Conservation (phyloP, 2,888 invertebrate species). For the Melanotus villosus region DNA sequence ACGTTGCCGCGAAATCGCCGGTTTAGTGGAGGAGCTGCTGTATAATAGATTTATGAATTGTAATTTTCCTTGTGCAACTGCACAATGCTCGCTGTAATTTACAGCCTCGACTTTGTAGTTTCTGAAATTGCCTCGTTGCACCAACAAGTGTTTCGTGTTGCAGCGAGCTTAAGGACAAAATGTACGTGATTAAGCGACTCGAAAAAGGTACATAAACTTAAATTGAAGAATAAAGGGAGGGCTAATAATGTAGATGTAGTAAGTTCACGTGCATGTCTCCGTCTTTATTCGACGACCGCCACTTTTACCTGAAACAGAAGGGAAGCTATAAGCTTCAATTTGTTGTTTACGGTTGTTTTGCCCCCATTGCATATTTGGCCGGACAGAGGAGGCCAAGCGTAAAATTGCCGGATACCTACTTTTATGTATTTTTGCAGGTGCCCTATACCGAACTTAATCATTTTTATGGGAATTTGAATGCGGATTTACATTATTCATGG, state of each 20-base stretch:
- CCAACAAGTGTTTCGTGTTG: constrained; percentile 47
- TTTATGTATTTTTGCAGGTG: constrained; percentile 49
- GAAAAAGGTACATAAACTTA: constrained; percentile 46
- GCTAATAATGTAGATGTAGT: constrained; percentile 35
- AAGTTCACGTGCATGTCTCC: constrained; percentile 16
- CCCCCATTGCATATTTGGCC: constrained; percentile 50
- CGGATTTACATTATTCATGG: constrained; percentile 55
- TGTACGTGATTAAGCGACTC: constrained; percentile 37
- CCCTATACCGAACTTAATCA: constrained; percentile 51
- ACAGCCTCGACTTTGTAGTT: constrained; percentile 37
- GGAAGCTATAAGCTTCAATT: constrained; percentile 36
- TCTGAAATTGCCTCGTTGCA: constrained; percentile 44
- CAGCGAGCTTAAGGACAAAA: constrained; percentile 21
- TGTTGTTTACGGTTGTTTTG: constrained; percentile 42
- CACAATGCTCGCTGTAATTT: constrained; percentile 42
- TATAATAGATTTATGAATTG: constrained; percentile 43
- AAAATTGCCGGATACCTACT: constrained; percentile 55
- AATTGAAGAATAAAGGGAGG: constrained; percentile 48
- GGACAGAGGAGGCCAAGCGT: constrained; percentile 56
- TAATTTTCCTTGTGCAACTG: constrained; percentile 45
- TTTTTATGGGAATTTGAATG: constrained; percentile 54
- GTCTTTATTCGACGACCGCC: not conserved
- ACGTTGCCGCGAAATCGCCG: not conserved
- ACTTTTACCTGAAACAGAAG: constrained; percentile 28
- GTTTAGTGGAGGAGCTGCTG: constrained; percentile 8